A percentile compares a stretch with the other conserved stretches of the same genome.
phyloP scores from a whole-genome alignment of 2,888 invertebrate genomes.

The Drosophila picticornis region DNA sequence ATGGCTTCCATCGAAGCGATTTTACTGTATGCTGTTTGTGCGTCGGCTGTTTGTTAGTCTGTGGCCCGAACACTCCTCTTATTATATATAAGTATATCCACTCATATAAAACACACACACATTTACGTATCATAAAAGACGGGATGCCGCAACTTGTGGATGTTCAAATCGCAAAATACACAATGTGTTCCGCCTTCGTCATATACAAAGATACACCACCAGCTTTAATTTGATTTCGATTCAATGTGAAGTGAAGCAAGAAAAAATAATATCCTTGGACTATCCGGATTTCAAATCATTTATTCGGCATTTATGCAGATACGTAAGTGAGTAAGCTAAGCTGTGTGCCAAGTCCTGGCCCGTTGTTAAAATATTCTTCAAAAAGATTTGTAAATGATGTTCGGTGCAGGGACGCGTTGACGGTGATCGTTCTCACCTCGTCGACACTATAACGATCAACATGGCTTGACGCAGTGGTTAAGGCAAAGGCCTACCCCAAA shows the following conservation, averaged over 20 bases:
- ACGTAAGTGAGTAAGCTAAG: not conserved
- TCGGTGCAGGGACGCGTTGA: conserved; percentile 65
- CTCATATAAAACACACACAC: conserved; percentile 51
- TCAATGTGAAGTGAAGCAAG: conserved; percentile 67
- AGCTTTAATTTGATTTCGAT: conserved; percentile 79
- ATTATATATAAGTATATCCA: conserved; percentile 73
- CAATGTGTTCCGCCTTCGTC: conserved; percentile 83
- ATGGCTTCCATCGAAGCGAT: conserved; percentile 84
- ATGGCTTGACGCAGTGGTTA: conserved; percentile 48
- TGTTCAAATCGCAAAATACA: conserved; percentile 84
- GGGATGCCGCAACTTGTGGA: conserved; percentile 80
- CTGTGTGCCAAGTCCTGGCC: conserved; percentile 9
- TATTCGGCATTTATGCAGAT: conserved; percentile 13
- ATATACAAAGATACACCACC: conserved; percentile 61
- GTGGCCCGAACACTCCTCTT: conserved; percentile 80
- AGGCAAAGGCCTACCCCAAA: conserved; percentile 39
- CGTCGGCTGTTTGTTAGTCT: conserved; percentile 78
- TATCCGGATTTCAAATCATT: conserved; percentile 52
- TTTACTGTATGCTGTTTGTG: conserved; percentile 69
- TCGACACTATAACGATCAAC: conserved; percentile 74
- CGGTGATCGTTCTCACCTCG: conserved; percentile 81
- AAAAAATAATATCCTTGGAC: conserved; percentile 52
- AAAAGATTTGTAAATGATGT: conserved; percentile 58
- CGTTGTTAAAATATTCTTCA: conserved; percentile 42
- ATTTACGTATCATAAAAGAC: conserved; percentile 72